Evolutionary conservation across 2,113 vertebrate species (phyloP).

Genomic region (Ammodramus savannarum): DNA sequence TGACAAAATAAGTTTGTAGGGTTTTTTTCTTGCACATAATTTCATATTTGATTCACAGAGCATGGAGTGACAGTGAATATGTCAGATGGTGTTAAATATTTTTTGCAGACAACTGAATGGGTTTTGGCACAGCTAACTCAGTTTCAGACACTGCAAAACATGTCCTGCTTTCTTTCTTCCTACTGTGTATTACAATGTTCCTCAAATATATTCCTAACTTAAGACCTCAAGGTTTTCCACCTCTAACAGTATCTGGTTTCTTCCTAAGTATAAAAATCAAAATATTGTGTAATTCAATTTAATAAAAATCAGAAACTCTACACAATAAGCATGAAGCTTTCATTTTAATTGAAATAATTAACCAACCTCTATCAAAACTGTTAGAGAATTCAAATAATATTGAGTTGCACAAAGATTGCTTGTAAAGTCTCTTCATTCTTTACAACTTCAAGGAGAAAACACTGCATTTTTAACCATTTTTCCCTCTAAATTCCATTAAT

Average conservation of each 20-base stretch:
- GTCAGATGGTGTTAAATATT: slow-evolving; percentile 44
- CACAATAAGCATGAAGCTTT: neutral
- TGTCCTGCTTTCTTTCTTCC: slow-evolving; percentile 11
- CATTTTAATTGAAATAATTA: slow-evolving; percentile 39
- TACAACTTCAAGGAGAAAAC: neutral
- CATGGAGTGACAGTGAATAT: slow-evolving; percentile 34
- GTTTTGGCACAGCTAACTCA: slow-evolving; percentile 47
- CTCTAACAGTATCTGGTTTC: neutral
- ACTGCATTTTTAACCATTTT: neutral
- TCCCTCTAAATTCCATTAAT: neutral
- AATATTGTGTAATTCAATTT: neutral
- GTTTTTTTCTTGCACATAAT: slow-evolving; percentile 37
- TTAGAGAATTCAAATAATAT: slow-evolving; percentile 37
- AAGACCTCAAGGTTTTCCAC: neutral
- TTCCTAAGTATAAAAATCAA: neutral
- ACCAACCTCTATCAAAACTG: neutral
- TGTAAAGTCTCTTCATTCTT: neutral
- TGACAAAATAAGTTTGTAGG: slow-evolving; percentile 47
- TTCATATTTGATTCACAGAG: slow-evolving; percentile 43
- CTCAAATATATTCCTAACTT: neutral
- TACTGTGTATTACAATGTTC: neutral
- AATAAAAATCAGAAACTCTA: slow-evolving; percentile 3
- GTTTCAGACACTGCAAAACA: slow-evolving; percentile 21
- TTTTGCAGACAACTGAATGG: slow-evolving; percentile 34
- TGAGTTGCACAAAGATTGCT: neutral